Evolutionary conservation across 1,140 invertebrate genomes (phyloP), one percentile per base, ranked within the genome.

Genomic region (Drosophila lacteicornis): DNA sequence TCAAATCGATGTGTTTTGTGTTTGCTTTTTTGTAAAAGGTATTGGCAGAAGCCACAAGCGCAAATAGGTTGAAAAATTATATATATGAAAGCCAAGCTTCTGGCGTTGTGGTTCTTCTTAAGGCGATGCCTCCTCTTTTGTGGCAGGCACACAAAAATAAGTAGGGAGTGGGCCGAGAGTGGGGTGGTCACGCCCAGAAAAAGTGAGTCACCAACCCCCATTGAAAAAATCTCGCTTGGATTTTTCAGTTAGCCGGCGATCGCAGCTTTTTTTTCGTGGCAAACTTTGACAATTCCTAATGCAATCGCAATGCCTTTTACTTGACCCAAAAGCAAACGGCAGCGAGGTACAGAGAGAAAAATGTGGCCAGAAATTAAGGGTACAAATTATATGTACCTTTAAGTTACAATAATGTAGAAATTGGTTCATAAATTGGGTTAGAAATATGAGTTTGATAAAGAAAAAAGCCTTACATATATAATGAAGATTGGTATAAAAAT

Each of bases 281-380:
- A 58, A 56, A 69, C 60, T 81, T 76, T 84, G 81, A 84, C 82
- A 84, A 84, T 81, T 84, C 62, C 81, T 77, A 87, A 83, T 84
- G 74, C 80, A 84, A 78, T 80, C 62, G 77, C 74, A 88, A 57
- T 84, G 84, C 84, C 84, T 87, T 84, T 87, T 87, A 87, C 84
- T 88, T 87, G 84, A 87, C 84, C 84, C 84, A 87, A 88, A 88
- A 87, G 76, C 57, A 71, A 56, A 71, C 75, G 38, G 45, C 79
- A 75, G 49, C 56, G 0, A 1, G 11, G 13, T 62, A 70, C 62
- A 53, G 62, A 13, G 38, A 61, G 7, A 70, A 42, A 60, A 13
- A 11, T 13, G 11, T 4, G 57, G 22, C 56, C 59, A 49, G 53
- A 45, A 22, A 49, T 27, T 25, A 43, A 43, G 49, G 42, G 22